Conservation (phyloP, 1,140 invertebrate genomes). For the Cotesia typhae region DNA sequence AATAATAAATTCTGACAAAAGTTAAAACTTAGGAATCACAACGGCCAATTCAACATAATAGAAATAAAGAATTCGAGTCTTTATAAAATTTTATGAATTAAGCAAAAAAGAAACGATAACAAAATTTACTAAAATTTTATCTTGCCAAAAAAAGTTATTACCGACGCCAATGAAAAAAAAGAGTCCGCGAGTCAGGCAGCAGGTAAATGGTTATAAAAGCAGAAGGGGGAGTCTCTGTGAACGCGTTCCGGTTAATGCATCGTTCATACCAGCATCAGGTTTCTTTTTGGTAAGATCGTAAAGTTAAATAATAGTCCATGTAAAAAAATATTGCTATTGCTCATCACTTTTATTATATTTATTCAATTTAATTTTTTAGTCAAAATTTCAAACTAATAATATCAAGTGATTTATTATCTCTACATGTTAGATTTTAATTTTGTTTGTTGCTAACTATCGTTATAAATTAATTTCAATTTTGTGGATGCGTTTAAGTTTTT, state of each 20-base stretch:
- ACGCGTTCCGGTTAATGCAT: conserved; percentile 40
- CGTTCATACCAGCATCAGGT: conserved; percentile 33
- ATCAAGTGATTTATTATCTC: no score
- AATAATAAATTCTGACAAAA: no score
- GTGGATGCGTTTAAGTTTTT: no score
- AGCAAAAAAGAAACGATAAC: not conserved
- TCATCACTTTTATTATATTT: no score
- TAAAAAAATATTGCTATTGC: no score
- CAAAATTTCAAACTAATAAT: no score
- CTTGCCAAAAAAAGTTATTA: not conserved
- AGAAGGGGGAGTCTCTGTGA: not conserved
- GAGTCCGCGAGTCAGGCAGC: conserved; percentile 32
- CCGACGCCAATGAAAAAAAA: conserved; percentile 36
- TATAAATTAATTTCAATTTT: no score
- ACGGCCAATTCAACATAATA: no score
- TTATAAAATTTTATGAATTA: not conserved
- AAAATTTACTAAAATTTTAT: conserved; percentile 2
- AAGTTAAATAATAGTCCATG: conserved; percentile 14
- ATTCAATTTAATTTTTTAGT: no score
- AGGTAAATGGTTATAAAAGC: conserved; percentile 31
- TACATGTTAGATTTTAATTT: no score
- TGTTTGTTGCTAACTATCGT: no score
- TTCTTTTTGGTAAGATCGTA: conserved; percentile 32
- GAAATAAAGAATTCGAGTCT: not conserved
- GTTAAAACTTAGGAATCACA: no score